Conservation (phyloP, 2,797 vertebrate species). For the Sus cebifrons region DNA sequence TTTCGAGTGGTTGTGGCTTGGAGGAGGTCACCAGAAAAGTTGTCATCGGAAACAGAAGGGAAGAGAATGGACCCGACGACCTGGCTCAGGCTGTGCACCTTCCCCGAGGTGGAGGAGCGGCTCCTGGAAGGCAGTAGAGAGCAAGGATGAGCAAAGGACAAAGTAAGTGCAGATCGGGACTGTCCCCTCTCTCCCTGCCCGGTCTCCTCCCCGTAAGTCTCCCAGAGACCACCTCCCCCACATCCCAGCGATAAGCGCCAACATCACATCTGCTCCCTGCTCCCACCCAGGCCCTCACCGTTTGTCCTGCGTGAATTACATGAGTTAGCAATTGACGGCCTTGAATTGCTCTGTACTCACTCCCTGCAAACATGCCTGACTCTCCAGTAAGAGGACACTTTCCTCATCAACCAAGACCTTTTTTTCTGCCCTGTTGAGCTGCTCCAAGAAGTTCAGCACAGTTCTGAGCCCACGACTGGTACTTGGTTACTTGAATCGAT, state of each 20-base stretch:
- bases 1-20: neutral
- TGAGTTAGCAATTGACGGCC: neutral
- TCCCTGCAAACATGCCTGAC: neutral
- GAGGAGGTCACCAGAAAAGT: neutral
- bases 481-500: neutral
- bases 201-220: neutral
- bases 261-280: rapidly evolving
- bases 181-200: too few relatives aligned
- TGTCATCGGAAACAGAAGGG: neutral
- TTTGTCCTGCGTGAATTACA: neutral
- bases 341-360: rapidly evolving
- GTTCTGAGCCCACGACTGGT: neutral
- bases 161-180: neutral
- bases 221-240: neutral
- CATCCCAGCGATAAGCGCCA: too few relatives aligned
- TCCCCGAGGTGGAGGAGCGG: neutral
- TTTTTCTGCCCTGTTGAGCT: neutral
- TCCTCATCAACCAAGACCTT: neutral
- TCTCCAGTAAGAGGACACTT: neutral
- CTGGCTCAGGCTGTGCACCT: neutral
- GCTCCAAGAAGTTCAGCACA: neutral
- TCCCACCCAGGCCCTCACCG: neutral
- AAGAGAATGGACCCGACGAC: neutral
- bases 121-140: neutral
- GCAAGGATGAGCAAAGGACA: neutral